Percentiles rank a stretch among this genome's conserved stretches.
Conservation (phyloP, 2,888 invertebrate genomes). For the Cryptophagus acutangulus region DNA sequence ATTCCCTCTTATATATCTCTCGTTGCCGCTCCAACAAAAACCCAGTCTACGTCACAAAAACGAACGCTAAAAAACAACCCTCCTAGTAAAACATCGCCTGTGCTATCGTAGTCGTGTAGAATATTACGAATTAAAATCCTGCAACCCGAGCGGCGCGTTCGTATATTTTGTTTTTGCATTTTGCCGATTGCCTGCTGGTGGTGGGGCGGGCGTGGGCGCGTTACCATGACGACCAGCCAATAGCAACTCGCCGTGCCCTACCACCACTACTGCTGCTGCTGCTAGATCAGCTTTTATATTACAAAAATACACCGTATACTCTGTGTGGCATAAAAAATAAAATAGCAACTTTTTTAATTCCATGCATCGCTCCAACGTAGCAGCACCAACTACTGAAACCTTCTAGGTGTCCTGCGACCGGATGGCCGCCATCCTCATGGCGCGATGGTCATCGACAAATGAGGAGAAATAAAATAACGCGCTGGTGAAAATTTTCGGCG, state of each 20-base stretch:
- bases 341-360: too few species aligned
- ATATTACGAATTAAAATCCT: slow-evolving; percentile 37
- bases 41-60: slow-evolving; percentile 36
- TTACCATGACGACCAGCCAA: slow-evolving; percentile 42
- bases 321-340: too few species aligned
- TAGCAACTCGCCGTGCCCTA: slow-evolving; percentile 34
- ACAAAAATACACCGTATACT: slow-evolving; percentile 8
- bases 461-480: too few species aligned
- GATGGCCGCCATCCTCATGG: too few species aligned
- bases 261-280: slow-evolving; percentile 25
- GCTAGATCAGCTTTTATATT: slow-evolving; percentile 21
- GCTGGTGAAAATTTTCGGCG: too few species aligned
- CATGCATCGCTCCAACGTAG: too few species aligned
- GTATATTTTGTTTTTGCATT: slow-evolving; percentile 47
- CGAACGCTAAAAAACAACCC: slow-evolving; percentile 30
- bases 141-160: slow-evolving; percentile 33
- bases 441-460: too few species aligned
- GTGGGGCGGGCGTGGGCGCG: slow-evolving; percentile 41
- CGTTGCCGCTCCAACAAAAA: slow-evolving; percentile 28
- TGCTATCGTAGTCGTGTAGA: slow-evolving; percentile 34
- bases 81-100: slow-evolving; percentile 36
- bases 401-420: too few species aligned
- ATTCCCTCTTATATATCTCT: slow-evolving; percentile 15
- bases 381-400: too few species aligned
- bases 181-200: slow-evolving; percentile 33